phyloP scores from a whole-genome alignment of 1,140 invertebrate species.

The Eriocheir sinensis region DNA sequence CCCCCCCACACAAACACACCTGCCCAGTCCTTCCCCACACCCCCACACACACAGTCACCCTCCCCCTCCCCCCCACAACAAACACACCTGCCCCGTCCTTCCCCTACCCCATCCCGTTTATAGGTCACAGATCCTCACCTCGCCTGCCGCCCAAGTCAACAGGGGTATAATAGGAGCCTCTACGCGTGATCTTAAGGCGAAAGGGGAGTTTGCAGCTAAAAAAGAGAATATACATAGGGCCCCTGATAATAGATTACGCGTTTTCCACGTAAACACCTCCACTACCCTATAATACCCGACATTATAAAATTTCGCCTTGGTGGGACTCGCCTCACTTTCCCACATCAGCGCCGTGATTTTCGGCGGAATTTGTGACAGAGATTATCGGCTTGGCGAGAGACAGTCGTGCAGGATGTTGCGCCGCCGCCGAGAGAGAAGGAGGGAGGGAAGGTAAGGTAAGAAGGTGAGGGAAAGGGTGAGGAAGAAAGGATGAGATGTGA shows the following conservation, averaged over 20 bases:
- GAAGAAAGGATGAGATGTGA: too few species aligned
- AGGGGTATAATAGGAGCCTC: conserved; percentile 23
- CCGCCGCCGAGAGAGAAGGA: background rate
- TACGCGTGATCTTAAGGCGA: background rate
- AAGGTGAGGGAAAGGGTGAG: too few species aligned
- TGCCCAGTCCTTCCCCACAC: too few species aligned
- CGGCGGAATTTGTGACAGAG: background rate
- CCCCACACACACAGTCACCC: too few species aligned
- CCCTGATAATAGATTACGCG: background rate
- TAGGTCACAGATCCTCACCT: background rate
- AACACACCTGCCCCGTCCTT: background rate
- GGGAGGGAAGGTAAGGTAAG: too few species aligned
- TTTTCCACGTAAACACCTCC: background rate
- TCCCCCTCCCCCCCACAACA: too few species aligned
- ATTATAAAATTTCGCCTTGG: conserved; percentile 17
- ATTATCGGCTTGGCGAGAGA: background rate
- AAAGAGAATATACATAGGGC: background rate
- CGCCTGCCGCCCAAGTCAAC: conserved; percentile 7
- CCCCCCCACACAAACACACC: too few species aligned
- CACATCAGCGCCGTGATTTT: conserved; percentile 23
- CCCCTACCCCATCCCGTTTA: background rate
- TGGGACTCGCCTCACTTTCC: background rate
- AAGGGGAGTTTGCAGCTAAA: conserved; percentile 23
- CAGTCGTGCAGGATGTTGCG: background rate
- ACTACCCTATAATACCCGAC: background rate